Base-by-base conservation (phyloP, 2,888 invertebrate species). In the Limenitis camilla region DNA sequence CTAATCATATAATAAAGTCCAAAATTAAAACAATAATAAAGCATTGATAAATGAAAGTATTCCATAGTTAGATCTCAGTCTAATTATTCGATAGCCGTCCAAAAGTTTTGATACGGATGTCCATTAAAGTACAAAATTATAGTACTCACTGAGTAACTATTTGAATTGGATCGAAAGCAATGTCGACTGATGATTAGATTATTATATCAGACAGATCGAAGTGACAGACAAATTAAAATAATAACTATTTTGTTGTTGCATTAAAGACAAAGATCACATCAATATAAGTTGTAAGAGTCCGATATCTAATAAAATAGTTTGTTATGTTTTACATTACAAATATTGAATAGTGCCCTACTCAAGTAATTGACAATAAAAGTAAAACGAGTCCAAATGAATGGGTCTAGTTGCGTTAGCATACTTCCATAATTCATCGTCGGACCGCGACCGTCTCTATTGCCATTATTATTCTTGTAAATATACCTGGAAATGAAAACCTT, bases 331-430 rank as follows among this genome's bases (percentile, higher is more conserved):
- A 19, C 1, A 19, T 11, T 30, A 30, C 10, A 10, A 30, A 8
- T 42, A 9, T 40, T 40, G 27, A 7, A 29, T 6, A 28, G 7
- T 4, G 35, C 10, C 35, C 8, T 27, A n/a, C 9, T 40, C 9
- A 43, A 10, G 10, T 35, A 35, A 44, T 35, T 28, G 19, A 33
- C 10, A 6, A 43, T 19, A 43, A 49, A 49, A 49, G 40, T 48
- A 48, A 7, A 49, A 39, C 43, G 5, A 43, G 11, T 39, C 19
- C n/a, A 50, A 50, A 43, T 50, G 7, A 28, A 32, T 31, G 32
- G 43, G 7, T 39, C 38, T 10, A 50, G 50, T 50, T 50, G 32
- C 39, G 44, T 9, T 44, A 33, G 39, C 39, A 44, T 39, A 44
- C 10, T 39, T 33, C 19, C 49, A 44, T 39, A 32, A 39, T 40